phyloP scores from a whole-genome alignment of 2,113 vertebrate species.

The Cottus gobio region DNA sequence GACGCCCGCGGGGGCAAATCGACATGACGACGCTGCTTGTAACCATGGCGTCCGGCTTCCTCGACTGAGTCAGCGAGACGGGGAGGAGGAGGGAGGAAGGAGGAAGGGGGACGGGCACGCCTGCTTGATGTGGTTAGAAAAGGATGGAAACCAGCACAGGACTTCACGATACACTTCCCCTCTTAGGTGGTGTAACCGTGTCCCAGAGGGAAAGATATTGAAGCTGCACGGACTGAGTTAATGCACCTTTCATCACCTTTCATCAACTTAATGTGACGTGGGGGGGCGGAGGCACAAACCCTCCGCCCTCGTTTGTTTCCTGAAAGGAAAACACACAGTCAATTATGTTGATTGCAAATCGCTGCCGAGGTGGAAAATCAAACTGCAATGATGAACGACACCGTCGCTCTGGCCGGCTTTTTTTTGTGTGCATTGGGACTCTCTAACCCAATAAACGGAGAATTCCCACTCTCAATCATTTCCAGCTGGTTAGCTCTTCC shows the following conservation, averaged over 20 bases:
- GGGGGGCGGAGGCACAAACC: slow-evolving; percentile 37
- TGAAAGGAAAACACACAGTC: background rate
- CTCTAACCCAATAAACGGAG: slow-evolving; percentile 16
- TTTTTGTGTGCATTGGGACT: background rate
- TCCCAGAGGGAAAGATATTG: slow-evolving; percentile 17
- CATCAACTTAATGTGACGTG: slow-evolving; percentile 34
- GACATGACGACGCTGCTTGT: slow-evolving; percentile 27
- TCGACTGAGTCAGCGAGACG: slow-evolving; percentile 26
- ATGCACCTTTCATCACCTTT: slow-evolving; percentile 29
- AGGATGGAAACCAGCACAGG: background rate
- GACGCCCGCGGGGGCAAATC: slow-evolving; percentile 21
- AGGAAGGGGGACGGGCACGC: slow-evolving; percentile 9
- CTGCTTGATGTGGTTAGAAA: slow-evolving; percentile 19
- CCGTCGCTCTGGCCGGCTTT: background rate
- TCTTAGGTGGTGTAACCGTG: background rate
- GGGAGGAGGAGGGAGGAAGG: background rate
- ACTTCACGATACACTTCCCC: slow-evolving; percentile 14
- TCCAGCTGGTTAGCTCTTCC: slow-evolving; percentile 65
- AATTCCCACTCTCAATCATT: slow-evolving; percentile 63
- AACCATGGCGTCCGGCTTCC: slow-evolving; percentile 43
- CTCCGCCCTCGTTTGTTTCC: background rate
- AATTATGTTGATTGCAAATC: slow-evolving; percentile 60
- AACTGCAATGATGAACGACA: slow-evolving; percentile 17
- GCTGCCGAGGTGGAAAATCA: slow-evolving; percentile 52
- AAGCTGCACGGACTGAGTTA: slow-evolving; percentile 15